A percentile compares a stretch with the other conserved stretches of the same genome.
Conservation (phyloP, 2,888 invertebrate species). For the Diadromus collaris region DNA sequence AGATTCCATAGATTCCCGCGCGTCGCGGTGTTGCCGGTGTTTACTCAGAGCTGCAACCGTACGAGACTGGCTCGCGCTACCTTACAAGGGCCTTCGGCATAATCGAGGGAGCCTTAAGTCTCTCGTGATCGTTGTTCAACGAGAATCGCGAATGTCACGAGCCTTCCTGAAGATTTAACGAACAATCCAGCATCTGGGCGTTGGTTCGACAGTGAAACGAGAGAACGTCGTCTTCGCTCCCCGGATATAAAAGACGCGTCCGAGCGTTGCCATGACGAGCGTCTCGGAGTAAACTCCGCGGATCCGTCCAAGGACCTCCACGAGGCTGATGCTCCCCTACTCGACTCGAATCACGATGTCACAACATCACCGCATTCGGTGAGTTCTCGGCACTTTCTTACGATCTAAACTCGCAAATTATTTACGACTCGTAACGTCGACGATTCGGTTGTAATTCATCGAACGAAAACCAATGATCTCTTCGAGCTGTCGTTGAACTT, state of each 20-base stretch:
- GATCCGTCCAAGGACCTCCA: slow-evolving; percentile 20
- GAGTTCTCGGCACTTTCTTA: background rate
- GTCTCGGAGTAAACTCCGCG: slow-evolving; percentile 47
- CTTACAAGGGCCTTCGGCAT: background rate
- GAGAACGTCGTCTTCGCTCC: background rate
- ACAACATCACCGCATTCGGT: slow-evolving; percentile 4
- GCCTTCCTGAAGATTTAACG: background rate
- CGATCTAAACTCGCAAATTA: slow-evolving; percentile 6
- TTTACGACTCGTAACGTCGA: background rate
- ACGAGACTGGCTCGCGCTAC: background rate
- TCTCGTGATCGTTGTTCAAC: slow-evolving; percentile 14
- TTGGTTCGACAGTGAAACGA: slow-evolving; percentile 27
- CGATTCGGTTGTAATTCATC: too few relatives aligned
- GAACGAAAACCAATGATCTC: too few relatives aligned
- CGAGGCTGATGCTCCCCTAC: slow-evolving; percentile 21
- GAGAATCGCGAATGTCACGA: slow-evolving; percentile 22
- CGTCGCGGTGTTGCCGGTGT: slow-evolving; percentile 57
- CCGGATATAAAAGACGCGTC: slow-evolving; percentile 15
- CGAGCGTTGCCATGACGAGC: slow-evolving; percentile 52
- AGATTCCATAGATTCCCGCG: slow-evolving; percentile 39
- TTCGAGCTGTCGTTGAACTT: too few relatives aligned
- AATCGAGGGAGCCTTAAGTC: background rate
- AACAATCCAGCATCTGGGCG: slow-evolving; percentile 24
- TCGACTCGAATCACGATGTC: slow-evolving; percentile 1
- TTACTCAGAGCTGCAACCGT: slow-evolving; percentile 16